Base-by-base conservation (phyloP, 1,140 invertebrate genomes). In the Zaprionus gabonicus region DNA sequence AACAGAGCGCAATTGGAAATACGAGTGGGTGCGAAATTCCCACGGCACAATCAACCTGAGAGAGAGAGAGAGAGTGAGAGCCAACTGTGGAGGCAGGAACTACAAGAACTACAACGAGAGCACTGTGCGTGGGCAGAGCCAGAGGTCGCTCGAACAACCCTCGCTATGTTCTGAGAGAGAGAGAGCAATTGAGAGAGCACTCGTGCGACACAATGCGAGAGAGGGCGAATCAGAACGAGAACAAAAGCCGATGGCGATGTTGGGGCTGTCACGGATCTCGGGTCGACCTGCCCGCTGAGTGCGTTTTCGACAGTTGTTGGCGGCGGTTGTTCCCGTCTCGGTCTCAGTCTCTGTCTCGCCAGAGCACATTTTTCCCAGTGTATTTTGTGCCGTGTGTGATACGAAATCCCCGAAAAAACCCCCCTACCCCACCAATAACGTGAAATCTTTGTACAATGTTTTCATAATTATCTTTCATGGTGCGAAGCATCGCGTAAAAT, bases 231-330 rank as follows among this genome's bases (percentile, higher is more conserved):
- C 31, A 56, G 36, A 67, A 27, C 60, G 41, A 70, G 71, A 74
- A 75, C 63, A 76, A 71, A 57, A 78, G 65, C 76, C 71, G 72
- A 78, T 53, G 56, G 60, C 63, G 41, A 57, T 71, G 68, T 78
- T 66, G 76, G 65, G 78, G 76, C 71, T 78, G 66, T 36, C 34
- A 67, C 25, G 68, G 67, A 68, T 69, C 74, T 81, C 69, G 71
- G 76, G 70, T 76, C 74, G 73, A 68, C 41, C 79, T 85, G 68
- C 62, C 70, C 63, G 62, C 41, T 75, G 80, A 91, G 82, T 85
- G 85, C 76, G 75, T 80, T 81, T 87, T 91, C 70, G 71, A 87
- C 82, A 67, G 71, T 91, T 86, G 86, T 91, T 83, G 87, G 82
- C 80, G 78, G 62, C 78, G 82, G 83, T 91, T 87, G 75, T 76